Conservation (phyloP, 1,140 invertebrate genomes). For the Drosophila funebris region DNA sequence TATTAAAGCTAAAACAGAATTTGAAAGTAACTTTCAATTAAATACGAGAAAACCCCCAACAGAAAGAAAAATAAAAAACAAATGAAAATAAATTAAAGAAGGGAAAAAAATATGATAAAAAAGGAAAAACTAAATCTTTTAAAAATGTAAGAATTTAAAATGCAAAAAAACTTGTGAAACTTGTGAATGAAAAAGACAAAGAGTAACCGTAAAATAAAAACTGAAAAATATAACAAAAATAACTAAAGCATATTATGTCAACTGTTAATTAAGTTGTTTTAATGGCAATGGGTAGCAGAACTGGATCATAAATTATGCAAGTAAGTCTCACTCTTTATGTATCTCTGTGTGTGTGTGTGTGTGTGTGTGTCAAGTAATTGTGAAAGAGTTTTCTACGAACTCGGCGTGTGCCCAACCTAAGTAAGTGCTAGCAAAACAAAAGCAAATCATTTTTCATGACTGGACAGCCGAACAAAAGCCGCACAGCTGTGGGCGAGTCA, state of each 20-base stretch:
- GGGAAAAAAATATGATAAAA: constrained; percentile 25
- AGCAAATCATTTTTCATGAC: constrained; percentile 70
- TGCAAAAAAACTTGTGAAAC: constrained; percentile 42
- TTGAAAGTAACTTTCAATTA: constrained; percentile 81
- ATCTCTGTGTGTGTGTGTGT: neutral
- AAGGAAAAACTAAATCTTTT: constrained; percentile 58
- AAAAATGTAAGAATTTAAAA: constrained; percentile 74
- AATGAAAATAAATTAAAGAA: neutral
- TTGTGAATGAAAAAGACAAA: constrained; percentile 33
- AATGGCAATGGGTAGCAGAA: constrained; percentile 44
- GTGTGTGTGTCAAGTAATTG: constrained; percentile 4
- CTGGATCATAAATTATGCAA: constrained; percentile 48
- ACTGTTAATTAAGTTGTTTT: constrained; percentile 81
- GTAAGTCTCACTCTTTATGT: neutral
- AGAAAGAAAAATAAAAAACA: constrained; percentile 11
- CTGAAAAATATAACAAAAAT: constrained; percentile 52
- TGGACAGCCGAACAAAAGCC: constrained; percentile 42
- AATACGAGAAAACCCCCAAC: constrained; percentile 60
- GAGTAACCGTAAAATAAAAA: constrained; percentile 55
- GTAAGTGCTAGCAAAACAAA: constrained; percentile 59
- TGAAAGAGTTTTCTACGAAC: constrained; percentile 24
- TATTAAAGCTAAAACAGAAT: constrained; percentile 70
- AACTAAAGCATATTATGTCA: constrained; percentile 77
- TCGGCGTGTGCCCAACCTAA: neutral
- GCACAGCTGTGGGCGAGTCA: constrained; percentile 23